Conservation (phyloP, 92 coral and sea anemone species). For the Chrysogorgia sp. region DNA sequence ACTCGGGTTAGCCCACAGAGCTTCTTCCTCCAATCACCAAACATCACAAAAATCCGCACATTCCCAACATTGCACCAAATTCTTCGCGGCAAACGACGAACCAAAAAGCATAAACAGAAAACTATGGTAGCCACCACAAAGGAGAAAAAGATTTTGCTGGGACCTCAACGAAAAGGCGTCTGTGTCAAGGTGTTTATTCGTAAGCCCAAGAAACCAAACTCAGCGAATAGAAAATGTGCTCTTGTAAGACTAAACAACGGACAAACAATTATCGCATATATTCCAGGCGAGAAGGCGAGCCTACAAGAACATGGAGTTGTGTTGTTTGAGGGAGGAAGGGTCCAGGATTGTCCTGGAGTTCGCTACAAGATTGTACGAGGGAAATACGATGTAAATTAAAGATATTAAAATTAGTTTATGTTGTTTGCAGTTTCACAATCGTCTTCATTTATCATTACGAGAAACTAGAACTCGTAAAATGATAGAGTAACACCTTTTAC, state of each 20-base stretch:
- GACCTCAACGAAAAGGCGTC: conserved; percentile 94
- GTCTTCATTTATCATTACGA: not conserved
- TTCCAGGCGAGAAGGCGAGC: conserved; percentile 86
- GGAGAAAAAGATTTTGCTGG: conserved; percentile 76
- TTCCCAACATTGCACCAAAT: conserved; percentile 89
- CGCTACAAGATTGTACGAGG: conserved; percentile 87
- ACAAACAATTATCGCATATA: conserved; percentile 88
- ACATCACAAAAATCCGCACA: not conserved
- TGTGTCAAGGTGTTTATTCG: conserved; percentile 90
- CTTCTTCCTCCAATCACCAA: not conserved
- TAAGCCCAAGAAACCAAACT: conserved; percentile 96
- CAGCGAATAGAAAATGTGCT: conserved; percentile 96
- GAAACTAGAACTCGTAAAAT: too few species aligned
- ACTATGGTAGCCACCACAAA: conserved; percentile 60
- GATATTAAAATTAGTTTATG: not conserved
- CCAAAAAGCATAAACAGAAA: conserved; percentile 67
- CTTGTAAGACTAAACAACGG: conserved; percentile 87
- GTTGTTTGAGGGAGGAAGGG: conserved; percentile 92
- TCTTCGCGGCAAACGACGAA: conserved; percentile 76
- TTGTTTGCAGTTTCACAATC: not conserved
- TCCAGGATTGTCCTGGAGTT: conserved; percentile 97
- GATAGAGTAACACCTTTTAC: too few species aligned
- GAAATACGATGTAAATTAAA: conserved; percentile 87
- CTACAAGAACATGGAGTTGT: conserved; percentile 98
- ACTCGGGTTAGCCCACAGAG: not conserved